A percentile compares a stretch with the other conserved stretches of the same genome.
These are phyloP conservation scores for Sorex araneus DNA, from an alignment of 2,113 vertebrate species.

Conservation along the genomic window DNA sequence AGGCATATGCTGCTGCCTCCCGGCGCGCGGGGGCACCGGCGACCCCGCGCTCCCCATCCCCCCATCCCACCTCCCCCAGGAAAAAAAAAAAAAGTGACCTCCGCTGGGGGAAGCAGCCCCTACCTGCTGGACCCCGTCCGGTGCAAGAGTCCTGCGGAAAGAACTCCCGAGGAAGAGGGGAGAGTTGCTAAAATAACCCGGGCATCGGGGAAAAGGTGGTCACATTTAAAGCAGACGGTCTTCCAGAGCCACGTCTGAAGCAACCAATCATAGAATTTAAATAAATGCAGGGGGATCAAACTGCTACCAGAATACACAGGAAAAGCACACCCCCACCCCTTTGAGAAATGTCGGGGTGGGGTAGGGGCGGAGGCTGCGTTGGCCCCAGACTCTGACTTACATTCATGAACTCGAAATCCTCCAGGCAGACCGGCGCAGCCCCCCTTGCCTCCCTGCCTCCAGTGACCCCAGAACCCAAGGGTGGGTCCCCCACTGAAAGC, in stretches of 20 bases:
- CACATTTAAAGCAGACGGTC: slow-evolving; percentile 59
- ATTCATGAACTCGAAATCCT: slow-evolving; percentile 50
- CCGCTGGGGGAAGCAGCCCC: slow-evolving; percentile 74
- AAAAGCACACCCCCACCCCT: neutral
- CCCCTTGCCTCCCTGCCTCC: neutral
- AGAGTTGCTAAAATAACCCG: slow-evolving; percentile 64
- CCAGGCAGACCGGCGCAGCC: neutral
- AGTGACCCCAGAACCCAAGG: neutral
- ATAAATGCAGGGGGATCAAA: slow-evolving; percentile 58
- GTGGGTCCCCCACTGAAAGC: slow-evolving; percentile 17
- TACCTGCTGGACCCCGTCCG: slow-evolving; percentile 70
- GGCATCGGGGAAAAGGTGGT: slow-evolving; percentile 61
- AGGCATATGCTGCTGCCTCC: slow-evolving; percentile 86
- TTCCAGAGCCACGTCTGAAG: slow-evolving; percentile 57
- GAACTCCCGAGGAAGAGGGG: slow-evolving; percentile 17
- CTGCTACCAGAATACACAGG: slow-evolving; percentile 29
- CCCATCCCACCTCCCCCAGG: too few relatives aligned
- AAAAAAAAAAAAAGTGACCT: slow-evolving; percentile 80
- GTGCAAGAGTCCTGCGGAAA: slow-evolving; percentile 70
- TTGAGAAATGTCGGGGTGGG: neutral
- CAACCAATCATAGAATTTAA: slow-evolving; percentile 68
- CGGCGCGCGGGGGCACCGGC: slow-evolving; percentile 83
- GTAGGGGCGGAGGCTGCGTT: neutral
- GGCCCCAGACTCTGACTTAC: neutral
- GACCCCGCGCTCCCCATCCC: neutral